These are phyloP conservation scores for Drosophila pandora DNA, from an alignment of 1,140 invertebrate species.

Conservation along the genomic window DNA sequence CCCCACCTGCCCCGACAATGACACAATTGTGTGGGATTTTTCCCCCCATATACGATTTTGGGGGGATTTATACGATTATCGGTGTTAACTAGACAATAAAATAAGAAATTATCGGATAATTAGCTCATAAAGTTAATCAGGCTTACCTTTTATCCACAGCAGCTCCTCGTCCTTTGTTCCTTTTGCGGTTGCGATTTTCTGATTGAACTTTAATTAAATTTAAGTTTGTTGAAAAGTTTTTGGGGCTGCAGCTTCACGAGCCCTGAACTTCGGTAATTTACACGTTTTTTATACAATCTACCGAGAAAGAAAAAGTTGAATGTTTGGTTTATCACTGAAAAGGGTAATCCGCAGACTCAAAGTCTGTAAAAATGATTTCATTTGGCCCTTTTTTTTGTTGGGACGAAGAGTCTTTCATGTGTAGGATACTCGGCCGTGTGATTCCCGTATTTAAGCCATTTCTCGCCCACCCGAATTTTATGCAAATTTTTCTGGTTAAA, in stretches of 20 bases:
- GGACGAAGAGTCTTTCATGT: neutral
- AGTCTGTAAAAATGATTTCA: conserved; percentile 16
- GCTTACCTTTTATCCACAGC: conserved; percentile 47
- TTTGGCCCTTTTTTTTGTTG: conserved; percentile 42
- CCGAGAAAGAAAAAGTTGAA: conserved; percentile 11
- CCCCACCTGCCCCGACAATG: conserved; percentile 10
- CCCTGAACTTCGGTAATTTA: neutral
- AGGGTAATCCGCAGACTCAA: neutral
- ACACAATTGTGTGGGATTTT: conserved; percentile 40
- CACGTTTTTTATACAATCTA: conserved; percentile 18
- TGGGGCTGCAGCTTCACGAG: neutral
- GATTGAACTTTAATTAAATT: conserved; percentile 30
- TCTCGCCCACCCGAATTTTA: conserved; percentile 38
- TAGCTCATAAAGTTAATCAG: conserved; percentile 52
- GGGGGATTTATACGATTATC: conserved; percentile 57
- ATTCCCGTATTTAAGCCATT: conserved; percentile 57
- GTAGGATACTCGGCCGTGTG: conserved; percentile 46
- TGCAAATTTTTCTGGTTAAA: conserved; percentile 68
- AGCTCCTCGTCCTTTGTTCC: conserved; percentile 4
- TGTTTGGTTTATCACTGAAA: conserved; percentile 4
- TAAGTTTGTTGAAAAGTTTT: conserved; percentile 17
- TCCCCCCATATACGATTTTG: neutral
- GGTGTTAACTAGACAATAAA: conserved; percentile 62
- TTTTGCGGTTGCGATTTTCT: conserved; percentile 14
- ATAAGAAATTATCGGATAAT: conserved; percentile 60